Conservation (phyloP, 2,888 invertebrate genomes). For the Eupithecia tripunctaria region DNA sequence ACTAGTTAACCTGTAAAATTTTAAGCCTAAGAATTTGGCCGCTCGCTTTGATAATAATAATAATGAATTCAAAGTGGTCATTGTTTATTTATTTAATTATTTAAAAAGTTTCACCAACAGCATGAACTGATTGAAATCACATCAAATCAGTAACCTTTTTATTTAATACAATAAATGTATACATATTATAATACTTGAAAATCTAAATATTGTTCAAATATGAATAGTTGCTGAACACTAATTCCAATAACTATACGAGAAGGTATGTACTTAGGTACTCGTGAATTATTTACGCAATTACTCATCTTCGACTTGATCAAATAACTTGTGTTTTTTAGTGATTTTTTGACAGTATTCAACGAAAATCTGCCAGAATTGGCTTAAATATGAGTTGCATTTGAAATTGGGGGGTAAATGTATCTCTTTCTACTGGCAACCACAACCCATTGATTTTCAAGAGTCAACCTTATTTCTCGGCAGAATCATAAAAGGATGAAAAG, state of each 20-base stretch:
- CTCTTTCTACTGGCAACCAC: neutral
- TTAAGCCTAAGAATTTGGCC: too few relatives aligned
- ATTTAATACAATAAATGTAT: too few relatives aligned
- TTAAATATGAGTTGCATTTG: too few relatives aligned
- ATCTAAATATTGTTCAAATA: neutral
- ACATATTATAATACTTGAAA: too few relatives aligned
- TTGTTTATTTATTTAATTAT: too few relatives aligned
- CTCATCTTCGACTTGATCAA: neutral
- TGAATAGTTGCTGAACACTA: neutral
- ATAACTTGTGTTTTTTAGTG: neutral
- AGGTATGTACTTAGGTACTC: neutral
- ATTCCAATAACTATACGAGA: neutral
- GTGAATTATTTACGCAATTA: neutral
- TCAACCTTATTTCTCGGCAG: slow-evolving; percentile 35
- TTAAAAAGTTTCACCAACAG: too few relatives aligned
- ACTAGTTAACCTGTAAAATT: neutral
- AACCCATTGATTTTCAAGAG: neutral
- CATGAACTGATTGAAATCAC: too few relatives aligned
- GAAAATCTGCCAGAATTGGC: too few relatives aligned
- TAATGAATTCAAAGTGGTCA: too few relatives aligned
- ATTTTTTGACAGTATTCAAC: too few relatives aligned
- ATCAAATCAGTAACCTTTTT: too few relatives aligned
- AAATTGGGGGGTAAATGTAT: neutral
- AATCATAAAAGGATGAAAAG: slow-evolving; percentile 48
- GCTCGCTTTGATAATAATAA: too few relatives aligned